phyloP scores from a whole-genome alignment of 2,888 invertebrate species.

The Elmis aenea region DNA sequence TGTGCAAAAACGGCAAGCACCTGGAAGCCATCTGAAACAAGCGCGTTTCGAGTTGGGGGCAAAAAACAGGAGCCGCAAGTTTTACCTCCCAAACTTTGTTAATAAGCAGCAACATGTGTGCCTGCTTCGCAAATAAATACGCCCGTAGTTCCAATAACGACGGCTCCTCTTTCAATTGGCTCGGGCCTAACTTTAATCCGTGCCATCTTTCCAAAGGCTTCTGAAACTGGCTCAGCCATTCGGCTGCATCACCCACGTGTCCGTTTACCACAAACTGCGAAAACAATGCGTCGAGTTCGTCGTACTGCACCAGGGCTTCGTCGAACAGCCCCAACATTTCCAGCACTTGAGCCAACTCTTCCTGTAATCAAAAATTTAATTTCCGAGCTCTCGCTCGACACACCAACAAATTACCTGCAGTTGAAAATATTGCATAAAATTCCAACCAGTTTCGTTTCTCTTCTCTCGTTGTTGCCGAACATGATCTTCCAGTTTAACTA shows the following conservation, averaged over 20 bases:
- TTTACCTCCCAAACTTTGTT: conserved; percentile 77
- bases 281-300: conserved; percentile 93
- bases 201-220: conserved; percentile 78
- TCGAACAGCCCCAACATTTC: conserved; percentile 92
- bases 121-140: conserved; percentile 90
- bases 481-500: conserved; percentile 82
- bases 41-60: too few relatives aligned
- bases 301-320: conserved; percentile 93
- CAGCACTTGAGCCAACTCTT: conserved; percentile 90
- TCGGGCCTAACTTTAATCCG: conserved; percentile 65
- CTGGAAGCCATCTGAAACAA: conserved; percentile 77
- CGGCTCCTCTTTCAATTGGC: conserved; percentile 58
- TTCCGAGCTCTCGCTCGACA: background rate
- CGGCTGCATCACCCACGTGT: conserved; percentile 78
- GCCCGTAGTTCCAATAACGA: conserved; percentile 87
- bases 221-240: conserved; percentile 78
- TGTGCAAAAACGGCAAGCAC: conserved; percentile 84
- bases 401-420: conserved; percentile 61
- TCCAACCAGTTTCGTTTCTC: conserved; percentile 87
- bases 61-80: too few relatives aligned
- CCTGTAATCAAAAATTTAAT: conserved; percentile 55
- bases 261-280: conserved; percentile 94
- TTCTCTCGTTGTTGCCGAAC: conserved; percentile 86
- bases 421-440: conserved; percentile 90
- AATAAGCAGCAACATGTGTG: conserved; percentile 71